Base-by-base conservation (phyloP, 1,140 invertebrate species). In the Arion vulgaris region DNA sequence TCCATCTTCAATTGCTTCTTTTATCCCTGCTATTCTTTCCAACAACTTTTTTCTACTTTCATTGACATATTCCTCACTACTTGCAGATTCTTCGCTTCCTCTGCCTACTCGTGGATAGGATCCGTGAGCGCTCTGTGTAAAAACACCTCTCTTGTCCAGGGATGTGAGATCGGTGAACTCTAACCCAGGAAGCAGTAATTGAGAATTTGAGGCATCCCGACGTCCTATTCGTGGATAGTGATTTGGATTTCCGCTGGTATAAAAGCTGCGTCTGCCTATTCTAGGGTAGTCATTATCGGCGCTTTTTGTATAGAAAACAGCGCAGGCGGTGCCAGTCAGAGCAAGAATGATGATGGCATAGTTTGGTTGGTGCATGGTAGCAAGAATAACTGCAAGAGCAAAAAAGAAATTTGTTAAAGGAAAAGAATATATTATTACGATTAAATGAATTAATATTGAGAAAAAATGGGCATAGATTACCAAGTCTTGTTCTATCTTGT, bases 271-370 rank as follows among this genome's bases (percentile, higher is more conserved):
- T 36, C 84, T 53, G 36, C 84, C 84, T 11, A 85, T 75, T 36
- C 81, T 45, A 4, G 84, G 80, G 57, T 82, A 85, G 81, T 85
- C 84, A 76, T 85, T 85, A 68, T 82, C 68, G 69, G 41, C 82
- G 53, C 80, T 82, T 57, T 77, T 66, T 51, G 84, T 85, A 76
- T 80, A 85, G 81, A 85, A 85, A 41, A 85, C 80, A 5, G 75
- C 80, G 15, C 76, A 81, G 75, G 76, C 73, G 57, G 76, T 75
- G 1, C 83, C 79, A 5, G 78, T 74, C 41, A 84, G 32, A 11
- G 62, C 73, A 66, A 66, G 17, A 2, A 66, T 0, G n/a, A 66
- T 4, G 2, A 32, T 0, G 17, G 11, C 11, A 7, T 7, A 66
- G 11, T n/a, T 17, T 66, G 11, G 28, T n/a, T 66, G 62, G 5